Percentiles rank a stretch among this genome's conserved stretches.
These are phyloP conservation scores for Microctenopoma steveboyesi DNA, from an alignment of 2,797 vertebrate genomes.

Conservation along the genomic window DNA sequence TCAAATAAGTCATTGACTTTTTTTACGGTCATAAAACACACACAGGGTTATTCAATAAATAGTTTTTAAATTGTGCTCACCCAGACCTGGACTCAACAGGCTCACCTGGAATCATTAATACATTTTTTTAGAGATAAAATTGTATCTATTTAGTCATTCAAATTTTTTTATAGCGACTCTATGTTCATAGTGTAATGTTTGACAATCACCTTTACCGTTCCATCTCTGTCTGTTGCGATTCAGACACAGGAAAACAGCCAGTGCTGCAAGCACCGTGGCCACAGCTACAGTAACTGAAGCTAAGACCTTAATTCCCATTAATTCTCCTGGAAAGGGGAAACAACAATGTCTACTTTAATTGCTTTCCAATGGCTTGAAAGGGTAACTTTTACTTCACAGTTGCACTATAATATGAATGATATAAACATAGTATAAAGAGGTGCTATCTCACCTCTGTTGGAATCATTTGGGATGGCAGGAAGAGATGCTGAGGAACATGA, in stretches of 20 bases:
- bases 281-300: slow-evolving; percentile 68
- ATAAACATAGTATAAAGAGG: too few relatives aligned
- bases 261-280: slow-evolving; percentile 64
- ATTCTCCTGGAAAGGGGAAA: slow-evolving; percentile 60
- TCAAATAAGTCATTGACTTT: background rate
- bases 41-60: background rate
- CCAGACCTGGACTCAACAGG: slow-evolving; percentile 35
- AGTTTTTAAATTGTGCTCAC: slow-evolving; percentile 51
- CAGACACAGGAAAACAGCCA: slow-evolving; percentile 73
- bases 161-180: slow-evolving; percentile 3
- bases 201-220: slow-evolving; percentile 69
- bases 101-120: slow-evolving; percentile 44
- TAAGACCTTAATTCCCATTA: slow-evolving; percentile 72
- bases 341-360: slow-evolving; percentile 7
- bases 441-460: slow-evolving; percentile 54
- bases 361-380: background rate
- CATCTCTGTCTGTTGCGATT: slow-evolving; percentile 53
- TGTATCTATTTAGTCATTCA: background rate
- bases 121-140: background rate
- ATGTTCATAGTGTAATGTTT: slow-evolving; percentile 11
- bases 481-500: slow-evolving; percentile 38
- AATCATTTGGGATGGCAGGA: slow-evolving; percentile 26
- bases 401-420: background rate
- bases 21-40: background rate
- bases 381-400: background rate